Base-by-base conservation (phyloP, 2,797 vertebrate genomes). In the Staurois parvus region DNA sequence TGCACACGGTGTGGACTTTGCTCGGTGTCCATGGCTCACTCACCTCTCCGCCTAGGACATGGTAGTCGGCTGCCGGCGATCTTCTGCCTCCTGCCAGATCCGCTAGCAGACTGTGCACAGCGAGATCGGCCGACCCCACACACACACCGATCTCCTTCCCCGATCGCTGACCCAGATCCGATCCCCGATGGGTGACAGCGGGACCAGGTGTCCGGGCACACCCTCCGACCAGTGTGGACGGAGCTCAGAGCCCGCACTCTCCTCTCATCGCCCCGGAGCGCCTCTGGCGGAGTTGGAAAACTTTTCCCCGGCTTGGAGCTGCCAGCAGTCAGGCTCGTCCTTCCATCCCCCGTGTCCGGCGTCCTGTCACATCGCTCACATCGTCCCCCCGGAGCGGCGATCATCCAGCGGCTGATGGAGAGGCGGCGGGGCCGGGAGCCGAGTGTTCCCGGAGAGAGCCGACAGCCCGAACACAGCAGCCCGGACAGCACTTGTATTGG, bases 21-120 rank as follows among this genome's bases (percentile, higher is more conserved):
- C 75, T 42, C 37, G 56, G 40, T 30, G 74, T 5, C 56, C 28
- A 45, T n/a, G 4, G 10, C 68, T 79, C 88, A 92, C 94, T 94
- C 92, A 95, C 94, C 94, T 94, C 91, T 88, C 89, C 91, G 88
- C 89, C 91, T 92, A 92, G 91, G 93, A 92, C 92, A 94, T 94
- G 92, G 88, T 91, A 90, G 89, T 86, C 87, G 84, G 85, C 82
- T 83, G 88, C 88, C 89, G 90, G n/a, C 0, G 30, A 19, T 34
- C 68, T 59, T 21, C 89, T 90, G 88, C 90, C 89, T 67, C 85
- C 90, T 48, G 87, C 77, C 90, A 88, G 86, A 37, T 37, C 37
- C 28, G 28, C 56, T 8, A 40, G 2, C 19, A 11, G 34, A 26
- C 32, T 4, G 32, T 7, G 37, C 37, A 59, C 9, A 32, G 7